A percentile compares a stretch with the other conserved stretches of the same genome.
phyloP scores from a whole-genome alignment of 2,888 invertebrate species.

The Timema podura region DNA sequence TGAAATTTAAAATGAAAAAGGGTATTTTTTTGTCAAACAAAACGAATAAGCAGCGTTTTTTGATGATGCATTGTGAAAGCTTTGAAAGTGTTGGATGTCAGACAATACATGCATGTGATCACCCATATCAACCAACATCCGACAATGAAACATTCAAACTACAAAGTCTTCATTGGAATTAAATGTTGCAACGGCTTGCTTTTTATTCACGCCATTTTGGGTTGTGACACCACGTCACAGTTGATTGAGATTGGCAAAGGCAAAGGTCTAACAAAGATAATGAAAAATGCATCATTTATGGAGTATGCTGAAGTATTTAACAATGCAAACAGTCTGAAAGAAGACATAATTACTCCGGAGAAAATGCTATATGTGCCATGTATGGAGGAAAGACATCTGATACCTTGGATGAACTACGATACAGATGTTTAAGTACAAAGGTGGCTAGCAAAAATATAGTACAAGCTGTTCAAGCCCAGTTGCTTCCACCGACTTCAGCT shows the following conservation, averaged over 20 bases:
- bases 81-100: background rate
- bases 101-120: background rate
- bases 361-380: background rate
- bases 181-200: background rate
- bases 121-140: background rate
- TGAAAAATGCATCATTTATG: conserved; percentile 5
- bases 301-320: background rate
- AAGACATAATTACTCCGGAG: conserved; percentile 7
- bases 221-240: background rate
- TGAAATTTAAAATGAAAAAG: background rate
- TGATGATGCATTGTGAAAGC: background rate
- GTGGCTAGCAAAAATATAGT: background rate
- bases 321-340: background rate
- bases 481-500: background rate
- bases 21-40: background rate
- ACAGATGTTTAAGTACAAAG: background rate
- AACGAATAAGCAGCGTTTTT: background rate
- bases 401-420: background rate
- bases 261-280: background rate
- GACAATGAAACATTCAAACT: background rate
- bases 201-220: background rate
- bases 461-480: background rate
- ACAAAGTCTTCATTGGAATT: background rate
- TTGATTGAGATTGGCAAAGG: background rate
- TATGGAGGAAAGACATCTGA: background rate